Conservation (phyloP, 2,797 vertebrate genomes). For the Betta splendens region DNA sequence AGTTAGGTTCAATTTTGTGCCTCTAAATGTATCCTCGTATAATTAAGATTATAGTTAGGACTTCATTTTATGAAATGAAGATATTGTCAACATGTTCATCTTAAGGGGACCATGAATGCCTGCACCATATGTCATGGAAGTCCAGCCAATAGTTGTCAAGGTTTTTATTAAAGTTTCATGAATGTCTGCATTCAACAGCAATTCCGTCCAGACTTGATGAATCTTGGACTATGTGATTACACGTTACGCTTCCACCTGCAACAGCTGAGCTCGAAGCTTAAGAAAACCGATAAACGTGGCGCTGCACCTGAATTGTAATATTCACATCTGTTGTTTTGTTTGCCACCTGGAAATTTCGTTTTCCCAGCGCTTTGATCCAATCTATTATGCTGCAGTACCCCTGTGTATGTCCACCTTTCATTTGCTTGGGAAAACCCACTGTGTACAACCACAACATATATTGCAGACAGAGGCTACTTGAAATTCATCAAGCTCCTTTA, state of each 20-base stretch:
- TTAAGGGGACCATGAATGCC: neutral
- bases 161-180: no score
- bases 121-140: neutral
- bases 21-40: no score
- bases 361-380: conserved; percentile 10
- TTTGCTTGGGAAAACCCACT: conserved; percentile 16
- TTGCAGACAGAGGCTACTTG: conserved; percentile 2
- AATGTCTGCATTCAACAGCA: neutral
- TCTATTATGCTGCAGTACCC: conserved; percentile 1
- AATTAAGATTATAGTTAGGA: no score
- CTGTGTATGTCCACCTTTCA: conserved; percentile 19
- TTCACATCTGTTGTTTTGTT: conserved; percentile 44
- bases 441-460: conserved; percentile 2
- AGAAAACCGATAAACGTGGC: conserved; percentile 9
- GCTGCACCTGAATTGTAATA: conserved; percentile 30
- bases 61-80: neutral
- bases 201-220: neutral
- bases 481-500: conserved; percentile 26
- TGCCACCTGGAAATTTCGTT: conserved; percentile 38
- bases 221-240: conserved; percentile 3
- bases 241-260: conserved; percentile 3
- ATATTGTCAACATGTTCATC: neutral
- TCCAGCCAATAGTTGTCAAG: no score
- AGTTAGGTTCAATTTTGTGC: conserved; percentile 17
- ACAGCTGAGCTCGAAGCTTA: conserved; percentile 21